Evolutionary conservation across 2,797 vertebrate genomes (phyloP).

Genomic region (Spinibarbus caldwelli): DNA sequence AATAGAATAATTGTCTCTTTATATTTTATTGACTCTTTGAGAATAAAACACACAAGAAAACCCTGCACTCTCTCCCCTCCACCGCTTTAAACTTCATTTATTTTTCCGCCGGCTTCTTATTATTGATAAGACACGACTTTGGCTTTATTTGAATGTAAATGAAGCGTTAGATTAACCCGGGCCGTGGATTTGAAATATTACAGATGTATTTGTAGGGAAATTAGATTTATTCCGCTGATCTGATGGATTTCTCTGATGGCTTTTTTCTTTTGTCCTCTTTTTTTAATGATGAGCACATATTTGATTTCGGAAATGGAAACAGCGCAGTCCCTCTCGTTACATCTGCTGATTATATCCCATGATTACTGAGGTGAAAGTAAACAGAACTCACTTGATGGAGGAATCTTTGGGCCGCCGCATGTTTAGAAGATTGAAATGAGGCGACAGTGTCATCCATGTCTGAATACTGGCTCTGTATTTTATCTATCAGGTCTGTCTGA

Average conservation of each 20-base stretch:
- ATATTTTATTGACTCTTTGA: slow-evolving; percentile 67
- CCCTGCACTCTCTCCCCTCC: neutral
- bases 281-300: slow-evolving; percentile 71
- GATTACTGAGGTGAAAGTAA: slow-evolving; percentile 66
- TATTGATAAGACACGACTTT: slow-evolving; percentile 71
- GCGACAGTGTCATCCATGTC: slow-evolving; percentile 10
- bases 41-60: slow-evolving; percentile 33
- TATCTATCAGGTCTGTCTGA: slow-evolving; percentile 11
- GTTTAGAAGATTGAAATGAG: slow-evolving; percentile 38
- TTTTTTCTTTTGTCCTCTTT: slow-evolving; percentile 6
- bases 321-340: slow-evolving; percentile 59
- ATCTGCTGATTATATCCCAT: slow-evolving; percentile 64
- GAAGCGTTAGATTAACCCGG: slow-evolving; percentile 74
- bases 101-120: slow-evolving; percentile 58
- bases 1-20: slow-evolving; percentile 75
- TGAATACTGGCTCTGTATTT: slow-evolving; percentile 22
- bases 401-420: slow-evolving; percentile 23
- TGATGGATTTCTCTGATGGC: slow-evolving; percentile 54
- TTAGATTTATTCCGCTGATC: slow-evolving; percentile 73
- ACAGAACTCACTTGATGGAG: slow-evolving; percentile 52
- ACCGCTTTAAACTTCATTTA: slow-evolving; percentile 48
- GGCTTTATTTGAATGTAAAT: slow-evolving; percentile 80
- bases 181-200: slow-evolving; percentile 66
- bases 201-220: slow-evolving; percentile 66
- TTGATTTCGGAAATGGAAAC: slow-evolving; percentile 82